phyloP scores from a whole-genome alignment of 2,888 invertebrate genomes.

The Rhaphigaster nebulosa region DNA sequence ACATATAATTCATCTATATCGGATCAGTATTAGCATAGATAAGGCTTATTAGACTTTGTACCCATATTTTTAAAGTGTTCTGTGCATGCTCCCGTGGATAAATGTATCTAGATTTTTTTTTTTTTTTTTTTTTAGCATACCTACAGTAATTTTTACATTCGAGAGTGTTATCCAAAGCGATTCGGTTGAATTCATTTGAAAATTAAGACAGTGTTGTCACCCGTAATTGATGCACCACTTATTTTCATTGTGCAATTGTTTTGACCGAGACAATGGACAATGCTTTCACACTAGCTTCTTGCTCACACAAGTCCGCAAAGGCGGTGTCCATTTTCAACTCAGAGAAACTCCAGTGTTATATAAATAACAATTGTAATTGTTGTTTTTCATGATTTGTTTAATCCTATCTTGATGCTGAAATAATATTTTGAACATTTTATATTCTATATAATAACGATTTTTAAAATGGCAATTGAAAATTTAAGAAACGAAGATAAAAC shows the following conservation, averaged over 20 bases:
- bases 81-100: too few relatives aligned
- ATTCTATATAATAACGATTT: neutral
- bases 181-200: neutral
- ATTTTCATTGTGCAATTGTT: slow-evolving; percentile 23
- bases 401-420: neutral
- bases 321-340: neutral
- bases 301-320: neutral
- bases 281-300: neutral
- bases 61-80: too few relatives aligned
- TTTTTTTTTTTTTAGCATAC: too few relatives aligned
- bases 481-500: neutral
- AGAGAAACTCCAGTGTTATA: neutral
- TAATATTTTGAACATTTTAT: neutral
- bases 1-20: too few relatives aligned
- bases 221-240: neutral
- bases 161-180: too few relatives aligned
- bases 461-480: neutral
- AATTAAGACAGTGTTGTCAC: neutral
- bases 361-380: neutral
- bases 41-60: too few relatives aligned
- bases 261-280: slow-evolving; percentile 8
- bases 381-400: neutral
- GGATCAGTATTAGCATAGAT: too few relatives aligned
- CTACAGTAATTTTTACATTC: too few relatives aligned
- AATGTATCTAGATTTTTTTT: too few relatives aligned